Base-by-base conservation (phyloP, 2,888 invertebrate genomes). In the Synanthedon formicaeformis region DNA sequence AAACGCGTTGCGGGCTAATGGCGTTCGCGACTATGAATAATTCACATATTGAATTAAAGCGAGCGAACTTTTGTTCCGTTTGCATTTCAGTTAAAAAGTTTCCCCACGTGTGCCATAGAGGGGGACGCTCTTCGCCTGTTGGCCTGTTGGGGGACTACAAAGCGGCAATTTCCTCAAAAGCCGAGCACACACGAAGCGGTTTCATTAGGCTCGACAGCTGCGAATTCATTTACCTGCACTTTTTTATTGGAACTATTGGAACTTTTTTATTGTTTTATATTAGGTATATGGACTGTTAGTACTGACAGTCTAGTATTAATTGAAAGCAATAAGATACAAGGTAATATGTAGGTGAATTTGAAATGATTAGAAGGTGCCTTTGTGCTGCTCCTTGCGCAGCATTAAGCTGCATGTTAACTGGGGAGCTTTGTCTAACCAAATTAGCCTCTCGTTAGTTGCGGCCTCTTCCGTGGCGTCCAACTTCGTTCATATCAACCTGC, bases 61-160 rank as follows among this genome's bases (percentile, higher is more conserved):
- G 63, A 57, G 55, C 54, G 64, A 66, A 68, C 63, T 70, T 71
- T 65, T 64, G 66, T 64, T 64, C 64, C 64, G 71, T 67, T 71
- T 66, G 65, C 68, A 63, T 62, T 67, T 64, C 63, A 69, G 70
- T 73, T 67, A 64, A 69, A 69, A 72, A 71, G 64, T 71, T 71
- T 59, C 53, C 54, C 49, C 27, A 49, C 34, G 23, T 18, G 49
- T 12, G n/a, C 10, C 34, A 34, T 2, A 12, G 49, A 49, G 49
- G 49, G 49, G 23, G 5, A 4, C 18, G 16, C 51, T 60, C 34
- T 34, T 23, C 23, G 23, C 23, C 34, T 34, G 34, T 34, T 34
- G 34, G 34, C 34, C 34, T 34, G 63, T 66, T 65, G 61, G 62
- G 23, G 61, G 66, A 59, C 60, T 52, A 57, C 55, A 67, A 64